Evolutionary conservation across 2,113 vertebrate species (phyloP).

Genomic region (Centropus unirufus): DNA sequence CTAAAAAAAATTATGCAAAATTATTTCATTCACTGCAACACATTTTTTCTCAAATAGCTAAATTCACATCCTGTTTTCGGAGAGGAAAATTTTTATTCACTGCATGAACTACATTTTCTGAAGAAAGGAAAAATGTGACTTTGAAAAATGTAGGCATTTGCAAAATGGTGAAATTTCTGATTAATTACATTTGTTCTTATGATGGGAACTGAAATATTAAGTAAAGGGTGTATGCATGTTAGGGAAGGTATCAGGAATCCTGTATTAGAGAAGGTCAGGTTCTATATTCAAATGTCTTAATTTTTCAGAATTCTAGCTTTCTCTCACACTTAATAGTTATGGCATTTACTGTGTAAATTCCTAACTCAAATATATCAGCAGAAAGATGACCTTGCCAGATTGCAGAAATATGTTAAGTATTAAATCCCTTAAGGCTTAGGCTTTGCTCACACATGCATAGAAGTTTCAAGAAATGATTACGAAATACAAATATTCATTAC

Average conservation of each 20-base stretch:
- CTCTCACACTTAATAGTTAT: constrained; percentile 29
- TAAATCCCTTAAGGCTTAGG: constrained; percentile 49
- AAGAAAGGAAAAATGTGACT: constrained; percentile 16
- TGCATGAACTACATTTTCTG: background rate
- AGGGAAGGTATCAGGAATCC: background rate
- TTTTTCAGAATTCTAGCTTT: constrained; percentile 42
- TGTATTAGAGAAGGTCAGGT: background rate
- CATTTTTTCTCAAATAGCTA: background rate
- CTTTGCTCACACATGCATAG: constrained; percentile 39
- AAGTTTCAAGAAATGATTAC: constrained; percentile 50
- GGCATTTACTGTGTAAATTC: constrained; percentile 57
- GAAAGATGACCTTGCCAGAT: constrained; percentile 62
- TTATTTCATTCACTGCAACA: background rate
- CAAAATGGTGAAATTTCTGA: background rate
- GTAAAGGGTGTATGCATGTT: background rate
- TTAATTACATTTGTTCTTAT: background rate
- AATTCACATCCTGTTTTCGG: background rate
- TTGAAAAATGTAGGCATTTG: background rate
- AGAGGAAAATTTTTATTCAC: background rate
- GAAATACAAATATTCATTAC: constrained; percentile 8
- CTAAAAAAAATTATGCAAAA: background rate
- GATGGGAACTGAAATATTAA: background rate
- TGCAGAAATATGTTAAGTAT: constrained; percentile 59
- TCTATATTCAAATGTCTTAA: constrained; percentile 25
- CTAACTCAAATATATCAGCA: constrained; percentile 51